Evolutionary conservation across 2,113 vertebrate genomes (phyloP), one percentile per base, ranked within the genome.

Genomic region (Girardinichthys multiradiatus): DNA sequence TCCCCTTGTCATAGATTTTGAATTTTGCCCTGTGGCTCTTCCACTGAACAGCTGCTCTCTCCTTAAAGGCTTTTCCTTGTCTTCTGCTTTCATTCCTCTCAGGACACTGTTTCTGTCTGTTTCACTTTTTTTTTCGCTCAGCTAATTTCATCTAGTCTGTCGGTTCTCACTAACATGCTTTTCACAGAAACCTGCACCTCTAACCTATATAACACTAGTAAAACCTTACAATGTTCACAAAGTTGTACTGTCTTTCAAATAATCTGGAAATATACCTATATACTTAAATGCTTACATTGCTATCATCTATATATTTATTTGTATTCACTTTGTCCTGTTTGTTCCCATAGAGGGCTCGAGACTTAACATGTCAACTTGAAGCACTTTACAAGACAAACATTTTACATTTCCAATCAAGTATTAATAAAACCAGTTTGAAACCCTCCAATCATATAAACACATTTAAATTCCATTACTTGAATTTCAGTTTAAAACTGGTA

Each of bases 21-120:
- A 88, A 86, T 84, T 87, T 82, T 82, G 86, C 86, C 87, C 89
- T 51, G 76, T 29, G 74, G 91, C 80, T 64, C 67, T 82, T 85
- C 74, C 45, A 84, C 72, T 64, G 87, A 91, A 90, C 91, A 93
- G 86, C 91, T 93, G 91, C 89, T 91, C 85, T 77, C 80, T 87
- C 84, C 89, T 90, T 86, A 79, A 88, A 91, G 86, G 80, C 83
- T 84, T 77, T 71, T 73, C 66, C 66, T 75, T 35, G 21, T 90
- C 83, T 91, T 89, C 87, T 88, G 86, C 86, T 89, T 83, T 68
- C 84, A 59, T 89, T 89, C 80, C 86, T 90, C 83, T 69, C 64
- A 74, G 83, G 72, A 83, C 77, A 48, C 79, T 78, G 26, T 80
- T 68, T 83, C 74, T 74, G 65, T 82, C 76, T 71, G 5, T 77